A percentile compares a stretch with the other conserved stretches of the same genome.
These are phyloP conservation scores for Parascotia fuliginaria DNA, from an alignment of 2,888 invertebrate species.

Conservation along the genomic window DNA sequence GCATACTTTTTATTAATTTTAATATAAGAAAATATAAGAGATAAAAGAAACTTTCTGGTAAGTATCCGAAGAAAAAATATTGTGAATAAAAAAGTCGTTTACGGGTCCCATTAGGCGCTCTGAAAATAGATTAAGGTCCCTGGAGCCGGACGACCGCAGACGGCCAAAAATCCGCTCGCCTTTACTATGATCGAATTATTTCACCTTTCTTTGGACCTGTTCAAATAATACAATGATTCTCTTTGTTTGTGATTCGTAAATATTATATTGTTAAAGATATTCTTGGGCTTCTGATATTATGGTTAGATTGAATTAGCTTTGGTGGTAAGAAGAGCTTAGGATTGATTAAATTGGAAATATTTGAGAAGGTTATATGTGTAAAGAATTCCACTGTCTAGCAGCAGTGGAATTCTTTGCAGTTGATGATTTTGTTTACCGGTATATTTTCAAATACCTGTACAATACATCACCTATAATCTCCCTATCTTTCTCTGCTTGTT, in stretches of 20 bases:
- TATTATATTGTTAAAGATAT: slow-evolving; percentile 20
- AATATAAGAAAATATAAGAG: slow-evolving; percentile 1
- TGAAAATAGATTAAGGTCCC: slow-evolving; percentile 50
- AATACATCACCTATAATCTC: no score
- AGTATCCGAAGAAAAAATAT: slow-evolving; percentile 37
- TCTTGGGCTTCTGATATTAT: slow-evolving; percentile 14
- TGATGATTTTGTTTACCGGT: no score
- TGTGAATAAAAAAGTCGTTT: slow-evolving; percentile 45
- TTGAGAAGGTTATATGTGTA: no score
- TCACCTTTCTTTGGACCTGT: slow-evolving; percentile 40
- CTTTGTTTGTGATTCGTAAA: slow-evolving; percentile 18
- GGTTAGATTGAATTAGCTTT: no score
- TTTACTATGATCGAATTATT: slow-evolving; percentile 37
- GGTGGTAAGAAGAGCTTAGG: no score
- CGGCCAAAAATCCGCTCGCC: slow-evolving; percentile 26
- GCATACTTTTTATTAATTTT: no score
- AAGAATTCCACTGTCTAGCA: no score
- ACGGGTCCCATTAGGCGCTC: slow-evolving; percentile 39
- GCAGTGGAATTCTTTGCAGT: no score
- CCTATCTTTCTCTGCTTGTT: not conserved
- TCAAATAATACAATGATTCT: slow-evolving; percentile 37
- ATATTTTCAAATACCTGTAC: no score
- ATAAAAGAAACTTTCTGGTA: slow-evolving; percentile 27
- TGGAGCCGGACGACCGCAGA: slow-evolving; percentile 29
- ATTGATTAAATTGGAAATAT: no score